Evolutionary conservation across 2,888 invertebrate species (phyloP).

Genomic region (Panopea generosa): DNA sequence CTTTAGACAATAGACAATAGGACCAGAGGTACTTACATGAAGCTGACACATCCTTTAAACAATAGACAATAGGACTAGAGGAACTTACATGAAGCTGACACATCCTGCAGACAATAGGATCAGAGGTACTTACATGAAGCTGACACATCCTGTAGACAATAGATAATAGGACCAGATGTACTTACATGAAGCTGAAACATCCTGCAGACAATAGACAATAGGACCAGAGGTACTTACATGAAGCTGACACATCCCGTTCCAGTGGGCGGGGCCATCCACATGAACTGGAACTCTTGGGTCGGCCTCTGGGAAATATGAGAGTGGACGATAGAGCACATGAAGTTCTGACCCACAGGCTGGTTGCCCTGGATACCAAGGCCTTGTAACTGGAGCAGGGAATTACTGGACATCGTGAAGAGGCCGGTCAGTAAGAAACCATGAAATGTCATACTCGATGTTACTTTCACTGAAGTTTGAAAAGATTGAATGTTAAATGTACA

Average conservation of each 20-base stretch:
- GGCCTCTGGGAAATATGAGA: constrained; percentile 79
- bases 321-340: constrained; percentile 84
- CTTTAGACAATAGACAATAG: too few relatives aligned
- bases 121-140: too few relatives aligned
- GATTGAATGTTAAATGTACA: too few relatives aligned
- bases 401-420: constrained; percentile 80
- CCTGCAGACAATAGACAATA: too few relatives aligned
- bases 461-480: constrained; percentile 81
- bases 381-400: constrained; percentile 55
- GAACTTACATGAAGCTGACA: too few relatives aligned
- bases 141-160: too few relatives aligned
- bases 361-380: constrained; percentile 49
- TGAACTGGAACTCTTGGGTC: constrained; percentile 78
- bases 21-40: too few relatives aligned
- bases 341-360: constrained; percentile 74
- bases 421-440: constrained; percentile 84
- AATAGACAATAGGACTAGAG: too few relatives aligned
- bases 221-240: constrained; percentile 83
- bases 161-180: too few relatives aligned
- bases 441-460: constrained; percentile 83
- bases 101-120: too few relatives aligned
- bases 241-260: constrained; percentile 85
- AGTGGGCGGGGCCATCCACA: constrained; percentile 83
- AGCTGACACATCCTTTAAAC: too few relatives aligned
- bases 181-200: too few relatives aligned